phyloP scores from a whole-genome alignment of 2,888 invertebrate genomes.

The Hofmannophila pseudospretella region DNA sequence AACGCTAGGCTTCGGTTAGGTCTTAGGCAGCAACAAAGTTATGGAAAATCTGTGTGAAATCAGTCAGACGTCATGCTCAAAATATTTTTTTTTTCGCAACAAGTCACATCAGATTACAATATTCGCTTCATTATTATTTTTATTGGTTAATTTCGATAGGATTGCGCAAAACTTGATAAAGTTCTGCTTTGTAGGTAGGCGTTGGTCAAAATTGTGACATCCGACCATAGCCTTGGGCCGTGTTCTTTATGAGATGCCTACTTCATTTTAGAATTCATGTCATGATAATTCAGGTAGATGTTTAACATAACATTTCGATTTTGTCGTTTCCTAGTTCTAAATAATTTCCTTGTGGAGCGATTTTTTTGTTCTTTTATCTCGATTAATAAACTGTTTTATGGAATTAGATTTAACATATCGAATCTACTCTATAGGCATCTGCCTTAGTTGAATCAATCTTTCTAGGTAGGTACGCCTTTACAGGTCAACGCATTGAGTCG shows the following conservation, averaged over 20 bases:
- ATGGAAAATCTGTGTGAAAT: no score
- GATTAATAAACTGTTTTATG: no score
- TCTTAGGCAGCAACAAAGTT: no score
- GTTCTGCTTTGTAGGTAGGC: slow-evolving; percentile 24
- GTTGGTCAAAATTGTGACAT: slow-evolving; percentile 43
- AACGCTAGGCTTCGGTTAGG: no score
- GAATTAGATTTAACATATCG: no score
- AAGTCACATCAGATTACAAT: neutral
- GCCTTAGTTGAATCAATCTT: no score
- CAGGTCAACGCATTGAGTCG: no score
- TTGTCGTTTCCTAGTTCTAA: neutral
- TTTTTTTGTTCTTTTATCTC: no score
- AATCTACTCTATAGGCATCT: no score
- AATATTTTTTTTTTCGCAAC: neutral
- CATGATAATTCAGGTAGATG: neutral
- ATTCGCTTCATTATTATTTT: slow-evolving; percentile 2
- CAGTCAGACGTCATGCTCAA: neutral
- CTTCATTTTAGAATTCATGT: neutral
- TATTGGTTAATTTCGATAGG: slow-evolving; percentile 9
- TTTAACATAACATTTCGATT: neutral
- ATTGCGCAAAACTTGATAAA: slow-evolving; percentile 37
- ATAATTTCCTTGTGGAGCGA: no score
- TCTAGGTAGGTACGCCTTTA: no score
- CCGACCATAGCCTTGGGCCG: slow-evolving; percentile 34
- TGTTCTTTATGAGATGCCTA: no score